Evolutionary conservation across 2,113 vertebrate genomes (phyloP), one percentile per base, ranked within the genome.

Genomic region (Crypturellus undulatus): DNA sequence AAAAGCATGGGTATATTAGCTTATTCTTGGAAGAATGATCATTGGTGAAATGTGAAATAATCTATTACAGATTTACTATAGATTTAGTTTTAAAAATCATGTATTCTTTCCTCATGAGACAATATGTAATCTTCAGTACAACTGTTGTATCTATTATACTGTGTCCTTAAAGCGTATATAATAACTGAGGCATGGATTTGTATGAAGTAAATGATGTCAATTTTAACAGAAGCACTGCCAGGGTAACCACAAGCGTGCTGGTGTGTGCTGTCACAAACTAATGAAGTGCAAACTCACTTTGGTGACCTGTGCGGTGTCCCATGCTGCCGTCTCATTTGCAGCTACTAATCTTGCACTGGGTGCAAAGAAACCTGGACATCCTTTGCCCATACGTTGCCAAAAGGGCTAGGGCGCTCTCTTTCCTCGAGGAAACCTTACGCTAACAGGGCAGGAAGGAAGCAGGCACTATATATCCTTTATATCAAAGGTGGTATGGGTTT

Each of bases 191-290:
- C 7, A 9, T 42, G 12, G n/a, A 28, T 56, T 89, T 81, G n/a
- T 87, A 68, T 70, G 69, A 47, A 9, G 54, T 83, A 88, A 81
- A 54, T 71, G 22, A 40, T 80, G 77, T 65, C 64, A 59, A 64
- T 68, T 38, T 78, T 90, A 90, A 68, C 59, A 92, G 71, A 73
- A 89, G 34, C 34, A 86, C 21, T 93, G 86, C 54, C 49, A 75
- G 85, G 77, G 43, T 68, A 86, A 54, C 45, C 51, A 26, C 32
- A 56, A 58, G 56, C 58, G 34, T 83, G 65, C 58, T 64, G 0
- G 0, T 19, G 32, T 83, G 54, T 64, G 38, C 83, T 79, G 26
- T 54, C 30, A 34, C 65, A 68, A 60, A 70, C 80, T 84, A 84
- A 80, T 68, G 47, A 90, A 64, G 52, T 0, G 0, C 65, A 88